Evolutionary conservation across 1,140 invertebrate species (phyloP).

Genomic region (Leptinotarsa undecemlineata): DNA sequence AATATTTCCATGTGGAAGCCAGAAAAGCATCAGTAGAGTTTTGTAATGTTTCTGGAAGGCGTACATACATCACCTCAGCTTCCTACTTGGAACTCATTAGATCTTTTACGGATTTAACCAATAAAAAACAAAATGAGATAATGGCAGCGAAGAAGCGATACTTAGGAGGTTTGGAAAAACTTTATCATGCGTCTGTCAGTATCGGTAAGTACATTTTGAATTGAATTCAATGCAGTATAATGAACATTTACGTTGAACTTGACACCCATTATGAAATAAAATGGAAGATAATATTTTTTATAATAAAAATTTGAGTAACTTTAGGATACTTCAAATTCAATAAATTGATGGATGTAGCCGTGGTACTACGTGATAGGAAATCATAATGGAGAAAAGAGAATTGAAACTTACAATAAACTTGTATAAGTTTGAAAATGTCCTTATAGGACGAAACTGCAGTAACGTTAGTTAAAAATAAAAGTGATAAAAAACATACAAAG

Average conservation of each 20-base stretch:
- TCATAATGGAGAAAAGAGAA: too few relatives aligned
- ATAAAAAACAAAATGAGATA: conserved; percentile 77
- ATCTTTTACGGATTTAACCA: conserved; percentile 77
- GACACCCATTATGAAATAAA: neutral
- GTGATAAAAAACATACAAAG: too few relatives aligned
- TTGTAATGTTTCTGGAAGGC: conserved; percentile 67
- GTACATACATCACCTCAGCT: conserved; percentile 88
- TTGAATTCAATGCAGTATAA: neutral
- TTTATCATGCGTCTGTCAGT: conserved; percentile 79
- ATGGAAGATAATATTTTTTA: neutral
- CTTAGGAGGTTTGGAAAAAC: conserved; percentile 81
- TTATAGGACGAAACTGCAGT: too few relatives aligned
- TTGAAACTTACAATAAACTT: too few relatives aligned
- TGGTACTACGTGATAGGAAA: too few relatives aligned
- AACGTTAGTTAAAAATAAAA: too few relatives aligned
- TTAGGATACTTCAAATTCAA: too few relatives aligned
- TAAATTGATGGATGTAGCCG: too few relatives aligned
- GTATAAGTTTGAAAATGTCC: too few relatives aligned
- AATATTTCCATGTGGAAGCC: conserved; percentile 84
- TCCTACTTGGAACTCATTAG: conserved; percentile 87
- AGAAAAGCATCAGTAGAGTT: conserved; percentile 68
- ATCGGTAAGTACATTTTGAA: conserved; percentile 48
- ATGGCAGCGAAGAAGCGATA: conserved; percentile 74
- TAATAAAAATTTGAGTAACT: too few relatives aligned
- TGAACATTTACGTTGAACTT: neutral